Evolutionary conservation across 2,113 vertebrate genomes (phyloP).

Genomic region (Tetrax tetrax): DNA sequence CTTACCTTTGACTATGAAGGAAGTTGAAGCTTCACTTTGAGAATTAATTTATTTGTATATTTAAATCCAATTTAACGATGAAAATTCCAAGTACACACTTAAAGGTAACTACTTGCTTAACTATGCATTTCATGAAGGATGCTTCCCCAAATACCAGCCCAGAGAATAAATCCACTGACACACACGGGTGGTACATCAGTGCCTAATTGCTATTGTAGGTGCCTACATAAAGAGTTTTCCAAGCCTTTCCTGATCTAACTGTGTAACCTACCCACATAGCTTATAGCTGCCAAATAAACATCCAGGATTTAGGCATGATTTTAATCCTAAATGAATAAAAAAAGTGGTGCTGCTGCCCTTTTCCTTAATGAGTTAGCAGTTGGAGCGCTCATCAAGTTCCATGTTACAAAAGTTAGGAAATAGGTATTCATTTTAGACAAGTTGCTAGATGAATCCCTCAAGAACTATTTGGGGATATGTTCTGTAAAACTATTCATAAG

Average conservation of each 20-base stretch:
- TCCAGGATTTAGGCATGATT: neutral
- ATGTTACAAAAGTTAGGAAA: neutral
- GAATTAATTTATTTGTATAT: neutral
- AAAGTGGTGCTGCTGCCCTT: neutral
- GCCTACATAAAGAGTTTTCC: neutral
- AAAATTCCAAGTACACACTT: neutral
- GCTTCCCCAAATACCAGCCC: neutral
- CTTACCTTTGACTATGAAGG: neutral
- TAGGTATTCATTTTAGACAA: neutral
- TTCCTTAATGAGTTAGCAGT: slow-evolving; percentile 2
- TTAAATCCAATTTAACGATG: neutral
- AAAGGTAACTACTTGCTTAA: neutral
- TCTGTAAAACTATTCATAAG: slow-evolving; percentile 33
- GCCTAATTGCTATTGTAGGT: neutral
- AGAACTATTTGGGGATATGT: neutral
- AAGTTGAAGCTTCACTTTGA: neutral
- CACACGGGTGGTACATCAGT: accelerated
- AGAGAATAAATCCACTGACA: neutral
- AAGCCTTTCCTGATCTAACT: neutral
- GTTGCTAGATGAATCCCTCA: neutral
- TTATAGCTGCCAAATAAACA: neutral
- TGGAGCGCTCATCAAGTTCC: neutral
- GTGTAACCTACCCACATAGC: neutral
- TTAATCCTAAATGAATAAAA: neutral
- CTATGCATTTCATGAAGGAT: neutral